Base-by-base conservation (phyloP, 2,888 invertebrate genomes). In the Abscondita cerata region DNA sequence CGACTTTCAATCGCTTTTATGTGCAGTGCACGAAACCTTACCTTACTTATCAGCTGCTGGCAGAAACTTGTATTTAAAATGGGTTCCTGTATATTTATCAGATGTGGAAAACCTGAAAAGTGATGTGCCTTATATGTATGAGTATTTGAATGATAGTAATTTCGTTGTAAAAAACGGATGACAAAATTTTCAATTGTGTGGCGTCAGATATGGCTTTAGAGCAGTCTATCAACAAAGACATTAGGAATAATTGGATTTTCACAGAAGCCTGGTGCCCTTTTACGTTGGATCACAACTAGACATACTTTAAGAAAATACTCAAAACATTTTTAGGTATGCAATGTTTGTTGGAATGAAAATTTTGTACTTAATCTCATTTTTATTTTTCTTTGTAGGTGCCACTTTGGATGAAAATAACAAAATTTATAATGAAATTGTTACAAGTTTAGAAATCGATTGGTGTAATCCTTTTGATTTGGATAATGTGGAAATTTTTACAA, bases 381-480 rank as follows among this genome's bases (percentile, higher is more conserved):
- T 36, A 36, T 36, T 36, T 36, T 36, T 36, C 6, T 36, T 36
- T 36, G 11, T 36, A 36, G 36, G 11, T 36, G 36, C 11, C 4
- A 36, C 36, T 4, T 36, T 11, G 11, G n/a, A n/a, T n/a, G n/a
- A 36, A 36, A 36, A 36, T 36, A 36, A 36, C 11, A 4, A 36
- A 36, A 36, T 11, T 11, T 36, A 6, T 36, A 36, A 4, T 2
- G 36, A 36, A 18, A 59, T 59, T 2, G 20, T 41, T 1, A 33
- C 41, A 9, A 54, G 15, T 5, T 31, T 59, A 15, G 47, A 54
- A 20, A 31, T 33, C 11, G 44, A 54, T 11, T 59, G 59, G 59
- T 59, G 59, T 15, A 59, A 59, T 20, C 59, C 59, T 6, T 59
- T 59, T 59, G 25, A 59, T 46, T 34, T 59, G 46, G 12, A 41